Percentiles rank a stretch among this genome's conserved stretches.
Evolutionary conservation across 2,888 invertebrate genomes (phyloP).

Genomic region (Xestia sexstrigata): DNA sequence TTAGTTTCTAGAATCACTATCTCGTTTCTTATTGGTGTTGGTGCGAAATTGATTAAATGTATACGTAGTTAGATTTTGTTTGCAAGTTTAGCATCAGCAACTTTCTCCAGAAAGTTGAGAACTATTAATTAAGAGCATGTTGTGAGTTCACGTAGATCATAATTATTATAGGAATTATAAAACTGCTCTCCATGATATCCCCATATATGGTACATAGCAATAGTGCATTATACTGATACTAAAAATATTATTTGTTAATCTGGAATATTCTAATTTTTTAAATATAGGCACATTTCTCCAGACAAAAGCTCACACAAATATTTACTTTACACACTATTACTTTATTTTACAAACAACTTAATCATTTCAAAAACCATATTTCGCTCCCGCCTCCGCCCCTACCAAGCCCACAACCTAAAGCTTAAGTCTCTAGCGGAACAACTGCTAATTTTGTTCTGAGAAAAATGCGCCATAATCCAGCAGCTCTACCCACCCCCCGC

Average conservation of each 20-base stretch:
- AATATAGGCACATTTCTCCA: no score
- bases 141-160: neutral
- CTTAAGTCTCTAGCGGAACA: slow-evolving; percentile 56
- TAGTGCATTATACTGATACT: neutral
- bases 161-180: no score
- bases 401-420: slow-evolving; percentile 37
- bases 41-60: neutral
- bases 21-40: neutral
- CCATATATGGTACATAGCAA: neutral
- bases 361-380: no score
- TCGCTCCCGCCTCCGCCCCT: slow-evolving; percentile 29
- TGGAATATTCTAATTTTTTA: no score
- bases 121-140: neutral
- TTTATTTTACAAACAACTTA: no score
- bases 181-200: neutral
- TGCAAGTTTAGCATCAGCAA: neutral
- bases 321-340: no score
- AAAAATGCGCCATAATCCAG: slow-evolving; percentile 65
- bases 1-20: no score
- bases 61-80: neutral
- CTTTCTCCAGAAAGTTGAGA: neutral
- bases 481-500: slow-evolving; percentile 38
- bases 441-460: slow-evolving; percentile 66
- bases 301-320: no score
- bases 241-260: no score